Evolutionary conservation across 2,113 vertebrate genomes (phyloP).

Genomic region (Ia io): DNA sequence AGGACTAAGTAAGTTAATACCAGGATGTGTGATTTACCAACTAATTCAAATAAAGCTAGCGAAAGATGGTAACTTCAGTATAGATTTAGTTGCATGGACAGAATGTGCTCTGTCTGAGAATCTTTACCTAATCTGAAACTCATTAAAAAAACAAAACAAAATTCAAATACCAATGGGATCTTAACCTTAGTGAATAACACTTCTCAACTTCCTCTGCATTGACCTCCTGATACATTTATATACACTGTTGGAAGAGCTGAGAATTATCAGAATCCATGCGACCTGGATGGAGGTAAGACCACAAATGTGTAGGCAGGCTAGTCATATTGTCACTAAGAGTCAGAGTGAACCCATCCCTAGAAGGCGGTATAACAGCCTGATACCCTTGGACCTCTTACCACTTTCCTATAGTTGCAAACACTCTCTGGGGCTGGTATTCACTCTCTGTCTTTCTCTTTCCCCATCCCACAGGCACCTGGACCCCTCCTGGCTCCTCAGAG

Average conservation of each 20-base stretch:
- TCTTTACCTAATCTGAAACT: constrained; percentile 14
- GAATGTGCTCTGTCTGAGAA: background rate
- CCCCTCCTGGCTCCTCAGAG: background rate
- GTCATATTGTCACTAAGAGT: rapidly evolving
- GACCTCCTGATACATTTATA: background rate
- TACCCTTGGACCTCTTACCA: background rate
- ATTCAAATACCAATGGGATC: background rate
- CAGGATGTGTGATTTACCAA: background rate
- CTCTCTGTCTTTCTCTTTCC: background rate
- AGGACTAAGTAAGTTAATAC: background rate
- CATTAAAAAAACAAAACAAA: constrained; percentile 13
- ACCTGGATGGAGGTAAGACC: background rate
- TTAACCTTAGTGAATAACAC: background rate
- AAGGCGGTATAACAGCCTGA: background rate
- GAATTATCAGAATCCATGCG: background rate
- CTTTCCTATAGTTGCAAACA: background rate
- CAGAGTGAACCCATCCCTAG: background rate
- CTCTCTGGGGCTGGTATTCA: background rate
- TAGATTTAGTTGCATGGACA: background rate
- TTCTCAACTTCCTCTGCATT: background rate
- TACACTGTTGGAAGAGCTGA: background rate
- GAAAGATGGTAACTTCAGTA: background rate
- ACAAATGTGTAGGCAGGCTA: background rate
- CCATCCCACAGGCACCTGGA: background rate
- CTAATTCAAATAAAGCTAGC: background rate